phyloP scores from a whole-genome alignment of 2,888 invertebrate species.

The Drosophila kokeensis region DNA sequence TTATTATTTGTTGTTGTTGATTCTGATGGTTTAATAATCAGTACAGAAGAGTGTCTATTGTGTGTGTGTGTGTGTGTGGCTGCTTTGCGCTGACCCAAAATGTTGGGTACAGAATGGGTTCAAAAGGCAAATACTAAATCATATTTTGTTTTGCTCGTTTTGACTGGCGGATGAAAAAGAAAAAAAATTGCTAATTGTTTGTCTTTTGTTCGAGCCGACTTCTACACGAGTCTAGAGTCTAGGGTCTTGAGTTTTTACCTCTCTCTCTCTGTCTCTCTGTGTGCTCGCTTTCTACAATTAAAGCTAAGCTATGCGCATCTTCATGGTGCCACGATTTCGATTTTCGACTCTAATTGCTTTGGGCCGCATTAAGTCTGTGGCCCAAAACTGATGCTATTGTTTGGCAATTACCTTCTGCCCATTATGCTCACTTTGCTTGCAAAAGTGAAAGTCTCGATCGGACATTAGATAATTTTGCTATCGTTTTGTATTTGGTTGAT shows the following conservation, averaged over 20 bases:
- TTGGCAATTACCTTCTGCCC: conserved; percentile 38
- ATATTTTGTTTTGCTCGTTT: conserved; percentile 49
- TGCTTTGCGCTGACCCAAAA: conserved; percentile 45
- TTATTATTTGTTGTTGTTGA: conserved; percentile 28
- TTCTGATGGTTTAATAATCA: conserved; percentile 74
- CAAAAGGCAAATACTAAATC: conserved; percentile 64
- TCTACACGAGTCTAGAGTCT: not conserved
- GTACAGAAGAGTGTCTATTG: conserved; percentile 63
- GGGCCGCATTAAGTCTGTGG: not conserved
- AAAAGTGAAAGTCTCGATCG: conserved; percentile 53
- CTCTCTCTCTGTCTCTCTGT: not conserved
- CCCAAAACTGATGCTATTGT: conserved; percentile 29
- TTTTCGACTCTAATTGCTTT: conserved; percentile 48
- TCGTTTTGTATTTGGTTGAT: conserved; percentile 4
- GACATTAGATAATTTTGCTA: conserved; percentile 38
- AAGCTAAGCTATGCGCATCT: conserved; percentile 46
- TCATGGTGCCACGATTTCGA: conserved; percentile 41
- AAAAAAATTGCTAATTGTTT: conserved; percentile 69
- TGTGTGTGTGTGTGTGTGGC: conserved; percentile 22
- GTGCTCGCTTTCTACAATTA: conserved; percentile 70
- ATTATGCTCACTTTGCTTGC: conserved; percentile 3
- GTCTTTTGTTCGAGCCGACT: conserved; percentile 51
- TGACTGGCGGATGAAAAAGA: conserved; percentile 12
- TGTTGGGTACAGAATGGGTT: conserved; percentile 44
- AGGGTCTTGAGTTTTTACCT: not conserved